Percentiles rank a stretch among this genome's conserved stretches.
These are phyloP conservation scores for Steromphala cineraria DNA, from an alignment of 2,888 invertebrate species.

Conservation along the genomic window DNA sequence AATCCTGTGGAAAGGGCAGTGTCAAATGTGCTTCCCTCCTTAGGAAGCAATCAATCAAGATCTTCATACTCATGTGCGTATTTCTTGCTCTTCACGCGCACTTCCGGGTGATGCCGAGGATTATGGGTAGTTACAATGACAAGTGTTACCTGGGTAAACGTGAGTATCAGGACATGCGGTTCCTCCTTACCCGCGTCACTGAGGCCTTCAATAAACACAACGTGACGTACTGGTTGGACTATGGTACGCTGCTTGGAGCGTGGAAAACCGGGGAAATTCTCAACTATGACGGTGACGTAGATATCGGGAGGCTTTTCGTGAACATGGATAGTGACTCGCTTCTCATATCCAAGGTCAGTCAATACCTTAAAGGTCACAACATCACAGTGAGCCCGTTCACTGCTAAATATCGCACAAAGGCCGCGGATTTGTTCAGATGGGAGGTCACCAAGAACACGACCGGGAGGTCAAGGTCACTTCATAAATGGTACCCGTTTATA, in stretches of 20 bases:
- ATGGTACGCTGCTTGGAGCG: slow-evolving; percentile 23
- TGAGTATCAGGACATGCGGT: slow-evolving; percentile 4
- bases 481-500: slow-evolving; percentile 27
- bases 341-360: background rate
- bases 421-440: slow-evolving; percentile 26
- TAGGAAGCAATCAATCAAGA: background rate
- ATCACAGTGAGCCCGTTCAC: background rate
- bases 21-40: background rate
- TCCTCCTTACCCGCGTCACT: slow-evolving; percentile 4
- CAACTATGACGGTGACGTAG: slow-evolving; percentile 23
- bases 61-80: background rate
- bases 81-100: background rate
- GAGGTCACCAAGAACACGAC: background rate
- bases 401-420: background rate
- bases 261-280: slow-evolving; percentile 20
- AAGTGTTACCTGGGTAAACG: background rate
- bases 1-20: too few relatives aligned
- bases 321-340: background rate
- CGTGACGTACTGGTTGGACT: slow-evolving; percentile 30
- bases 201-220: slow-evolving; percentile 18
- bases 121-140: slow-evolving; percentile 25
- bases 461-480: background rate
- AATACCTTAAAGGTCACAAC: background rate
- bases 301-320: slow-evolving; percentile 10
- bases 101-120: background rate